Percentiles rank a stretch among this genome's conserved stretches.
These are phyloP conservation scores for Mayetiola destructor DNA, from an alignment of 2,888 invertebrate genomes.

Conservation along the genomic window DNA sequence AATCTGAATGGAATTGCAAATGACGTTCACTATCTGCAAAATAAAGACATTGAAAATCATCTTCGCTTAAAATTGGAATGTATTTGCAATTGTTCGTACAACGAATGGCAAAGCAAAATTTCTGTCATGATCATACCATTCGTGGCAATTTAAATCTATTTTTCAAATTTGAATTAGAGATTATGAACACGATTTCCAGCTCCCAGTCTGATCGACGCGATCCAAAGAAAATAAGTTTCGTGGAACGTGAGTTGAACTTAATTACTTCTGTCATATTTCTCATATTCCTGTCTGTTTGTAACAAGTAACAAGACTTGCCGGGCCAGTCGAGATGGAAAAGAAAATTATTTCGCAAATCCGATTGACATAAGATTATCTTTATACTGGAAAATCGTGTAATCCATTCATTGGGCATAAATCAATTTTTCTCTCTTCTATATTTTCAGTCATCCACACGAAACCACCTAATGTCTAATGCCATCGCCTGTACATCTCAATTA, in stretches of 20 bases:
- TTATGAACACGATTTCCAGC: constrained; percentile 5
- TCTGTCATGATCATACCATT: not conserved
- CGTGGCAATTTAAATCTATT: no score
- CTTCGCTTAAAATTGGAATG: no score
- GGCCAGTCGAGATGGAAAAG: not conserved
- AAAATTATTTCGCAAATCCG: constrained; percentile 2
- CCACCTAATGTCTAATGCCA: no score
- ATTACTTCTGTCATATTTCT: constrained; percentile 2
- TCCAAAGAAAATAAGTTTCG: not conserved
- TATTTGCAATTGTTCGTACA: no score
- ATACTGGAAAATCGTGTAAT: constrained; percentile 4
- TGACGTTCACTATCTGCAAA: no score
- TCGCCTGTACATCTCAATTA: not conserved
- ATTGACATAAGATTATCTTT: constrained; percentile 12
- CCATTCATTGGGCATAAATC: no score
- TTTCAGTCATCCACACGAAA: no score
- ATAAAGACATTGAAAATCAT: no score
- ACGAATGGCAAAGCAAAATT: not conserved
- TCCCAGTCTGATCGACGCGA: not conserved
- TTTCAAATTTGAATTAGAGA: constrained; percentile 12
- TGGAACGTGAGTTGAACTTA: constrained; percentile 9
- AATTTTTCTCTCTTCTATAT: not conserved
- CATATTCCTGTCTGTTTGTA: not conserved
- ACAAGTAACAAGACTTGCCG: not conserved
- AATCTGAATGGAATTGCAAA: no score